Percentiles rank a stretch among this genome's conserved stretches.
Conservation (phyloP, 53 echinoderm and acorn worm genomes). For the Patiria pectinifera region DNA sequence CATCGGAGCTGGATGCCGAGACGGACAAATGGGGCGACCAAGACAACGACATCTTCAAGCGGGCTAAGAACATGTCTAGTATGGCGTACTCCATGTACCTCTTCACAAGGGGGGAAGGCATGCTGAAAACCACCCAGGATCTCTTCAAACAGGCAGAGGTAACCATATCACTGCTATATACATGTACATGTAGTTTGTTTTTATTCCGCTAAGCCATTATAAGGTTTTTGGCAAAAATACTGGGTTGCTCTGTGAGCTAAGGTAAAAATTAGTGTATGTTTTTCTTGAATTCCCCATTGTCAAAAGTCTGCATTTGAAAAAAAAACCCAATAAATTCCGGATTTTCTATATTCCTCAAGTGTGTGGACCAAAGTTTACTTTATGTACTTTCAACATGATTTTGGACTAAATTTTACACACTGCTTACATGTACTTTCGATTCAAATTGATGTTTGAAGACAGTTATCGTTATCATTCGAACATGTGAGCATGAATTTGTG, state of each 20-base stretch:
- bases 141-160: constrained; percentile 99
- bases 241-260: not conserved
- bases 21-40: constrained; percentile 94
- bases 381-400: too few relatives aligned
- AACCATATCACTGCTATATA: not conserved
- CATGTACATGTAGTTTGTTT: too few relatives aligned
- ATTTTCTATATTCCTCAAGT: not conserved
- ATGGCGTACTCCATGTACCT: constrained; percentile 99
- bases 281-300: not conserved
- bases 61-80: constrained; percentile 98
- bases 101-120: constrained; percentile 94
- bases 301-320: not conserved
- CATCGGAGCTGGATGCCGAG: constrained; percentile 94
- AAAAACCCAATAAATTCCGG: not conserved
- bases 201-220: too few relatives aligned
- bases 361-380: not conserved
- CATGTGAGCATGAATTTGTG: too few relatives aligned
- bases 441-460: too few relatives aligned
- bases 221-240: not conserved
- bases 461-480: too few relatives aligned
- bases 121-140: constrained; percentile 93
- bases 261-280: not conserved
- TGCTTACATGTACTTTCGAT: too few relatives aligned
- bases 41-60: constrained; percentile 89
- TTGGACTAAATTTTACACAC: too few relatives aligned